Evolutionary conservation across 2,888 invertebrate genomes (phyloP).

Genomic region (Monoplex corrugatus): DNA sequence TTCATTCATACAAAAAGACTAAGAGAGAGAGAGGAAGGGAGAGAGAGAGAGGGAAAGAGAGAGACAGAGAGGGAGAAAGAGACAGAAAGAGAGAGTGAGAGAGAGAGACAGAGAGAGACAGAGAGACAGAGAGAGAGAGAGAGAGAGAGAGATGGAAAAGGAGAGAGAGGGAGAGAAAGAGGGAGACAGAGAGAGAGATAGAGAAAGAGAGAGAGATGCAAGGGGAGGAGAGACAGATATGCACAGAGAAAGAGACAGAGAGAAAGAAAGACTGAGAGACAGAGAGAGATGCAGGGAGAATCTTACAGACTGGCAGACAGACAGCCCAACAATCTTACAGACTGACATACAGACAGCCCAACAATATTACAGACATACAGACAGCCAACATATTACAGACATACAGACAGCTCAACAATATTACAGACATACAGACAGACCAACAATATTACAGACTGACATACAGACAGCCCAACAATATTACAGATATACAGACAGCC

Average conservation of each 20-base stretch:
- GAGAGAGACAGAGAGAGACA: constrained; percentile 19
- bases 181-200: constrained; percentile 8
- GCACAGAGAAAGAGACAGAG: background rate
- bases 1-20: constrained; percentile 13
- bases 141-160: constrained; percentile 1
- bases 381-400: no score
- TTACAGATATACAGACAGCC: no score
- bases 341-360: no score
- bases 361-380: no score
- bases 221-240: background rate
- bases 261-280: no score
- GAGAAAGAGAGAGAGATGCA: background rate
- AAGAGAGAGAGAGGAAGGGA: constrained; percentile 14
- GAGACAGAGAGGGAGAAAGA: constrained; percentile 16
- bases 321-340: no score
- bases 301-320: no score
- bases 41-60: constrained; percentile 21
- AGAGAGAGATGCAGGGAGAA: no score
- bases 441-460: no score
- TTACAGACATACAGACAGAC: no score
- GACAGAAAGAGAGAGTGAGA: constrained; percentile 10
- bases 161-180: constrained; percentile 11
- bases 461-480: no score
- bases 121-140: constrained; percentile 20
- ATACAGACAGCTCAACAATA: no score